Evolutionary conservation across 1,140 invertebrate genomes (phyloP).

Genomic region (Glossosoma conforme): DNA sequence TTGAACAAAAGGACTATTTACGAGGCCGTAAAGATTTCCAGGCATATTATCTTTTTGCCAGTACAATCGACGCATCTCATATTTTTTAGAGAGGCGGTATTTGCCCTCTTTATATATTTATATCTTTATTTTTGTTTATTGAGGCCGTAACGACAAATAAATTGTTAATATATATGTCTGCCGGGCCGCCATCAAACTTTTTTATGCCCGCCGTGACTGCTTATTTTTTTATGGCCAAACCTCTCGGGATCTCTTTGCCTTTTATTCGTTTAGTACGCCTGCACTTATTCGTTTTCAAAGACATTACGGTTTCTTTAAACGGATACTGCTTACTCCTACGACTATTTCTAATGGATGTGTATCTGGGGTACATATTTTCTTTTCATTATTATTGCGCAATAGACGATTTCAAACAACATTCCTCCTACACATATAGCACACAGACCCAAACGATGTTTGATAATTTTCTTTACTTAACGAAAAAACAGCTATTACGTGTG

Average conservation of each 20-base stretch:
- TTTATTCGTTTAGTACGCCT: conserved; percentile 18
- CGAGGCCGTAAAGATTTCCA: conserved; percentile 31
- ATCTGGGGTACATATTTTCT: too few species aligned
- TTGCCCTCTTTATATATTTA: conserved; percentile 23
- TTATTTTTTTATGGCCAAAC: conserved; percentile 20
- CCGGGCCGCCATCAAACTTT: conserved; percentile 22
- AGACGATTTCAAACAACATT: too few species aligned
- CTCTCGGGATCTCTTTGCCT: conserved; percentile 9
- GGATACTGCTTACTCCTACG: too few species aligned
- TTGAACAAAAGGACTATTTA: conserved; percentile 30
- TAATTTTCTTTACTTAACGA: too few species aligned
- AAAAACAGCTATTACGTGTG: too few species aligned
- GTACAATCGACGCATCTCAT: conserved; percentile 28
- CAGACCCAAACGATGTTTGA: too few species aligned
- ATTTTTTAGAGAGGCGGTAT: conserved; percentile 16
- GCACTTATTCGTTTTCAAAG: neutral
- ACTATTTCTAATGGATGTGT: too few species aligned
- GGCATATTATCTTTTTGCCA: conserved; percentile 28
- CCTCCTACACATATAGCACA: too few species aligned
- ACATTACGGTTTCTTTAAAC: too few species aligned
- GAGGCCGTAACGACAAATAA: conserved; percentile 28
- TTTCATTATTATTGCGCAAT: too few species aligned
- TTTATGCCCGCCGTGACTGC: conserved; percentile 26
- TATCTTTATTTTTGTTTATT: conserved; percentile 31
- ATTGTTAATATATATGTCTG: conserved; percentile 31